Base-by-base conservation (phyloP, 2,797 vertebrate genomes). In the Orestias chungarensis region DNA sequence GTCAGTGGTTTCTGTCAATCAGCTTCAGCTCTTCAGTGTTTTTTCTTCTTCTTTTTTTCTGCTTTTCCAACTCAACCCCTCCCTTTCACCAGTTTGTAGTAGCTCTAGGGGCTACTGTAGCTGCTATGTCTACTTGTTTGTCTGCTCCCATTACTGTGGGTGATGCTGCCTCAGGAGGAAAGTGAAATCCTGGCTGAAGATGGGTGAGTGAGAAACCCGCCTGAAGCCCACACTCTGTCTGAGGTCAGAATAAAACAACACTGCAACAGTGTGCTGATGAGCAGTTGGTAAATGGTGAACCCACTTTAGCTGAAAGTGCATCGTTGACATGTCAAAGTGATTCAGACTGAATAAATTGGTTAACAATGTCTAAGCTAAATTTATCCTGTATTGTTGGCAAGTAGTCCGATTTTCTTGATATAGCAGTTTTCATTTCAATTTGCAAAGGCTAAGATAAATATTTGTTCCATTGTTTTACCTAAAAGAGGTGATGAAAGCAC, bases 1-100 rank as follows among this genome's bases (percentile, higher is more conserved):
- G 91, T 90, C 91, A 90, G 87, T 89, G 81, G 80, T 89, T 88
- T 73, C 79, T 88, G 90, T 89, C 91, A 89, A 78, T 92, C 88
- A 89, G 57, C 68, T 76, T 75, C 72, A 82, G 82, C 75, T 83
- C 55, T 70, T 47, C 61, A 82, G 71, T 76, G 35, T 80, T 67
- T 79, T 66, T 40, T 42, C n/a, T 17, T 15, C 11, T 20, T 66
- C 23, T 42, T 23, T 47, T 25, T 4, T 50, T 25, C 18, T 12
- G 57, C 59, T 47, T 47, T 33, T 74, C 50, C 66, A 1, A 23
- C 9, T 40, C 43, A 1, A 17, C 57, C 62, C 44, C 57, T 42
- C 61, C 64, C 31, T 27, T 50, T 74, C 47, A 64, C 4, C 64
- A 70, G 55, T 78, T 78, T 80, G 74, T 18, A 74, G 52, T 77